Conservation (phyloP, 2,888 invertebrate species). For the Drepanosiphum platanoidis region DNA sequence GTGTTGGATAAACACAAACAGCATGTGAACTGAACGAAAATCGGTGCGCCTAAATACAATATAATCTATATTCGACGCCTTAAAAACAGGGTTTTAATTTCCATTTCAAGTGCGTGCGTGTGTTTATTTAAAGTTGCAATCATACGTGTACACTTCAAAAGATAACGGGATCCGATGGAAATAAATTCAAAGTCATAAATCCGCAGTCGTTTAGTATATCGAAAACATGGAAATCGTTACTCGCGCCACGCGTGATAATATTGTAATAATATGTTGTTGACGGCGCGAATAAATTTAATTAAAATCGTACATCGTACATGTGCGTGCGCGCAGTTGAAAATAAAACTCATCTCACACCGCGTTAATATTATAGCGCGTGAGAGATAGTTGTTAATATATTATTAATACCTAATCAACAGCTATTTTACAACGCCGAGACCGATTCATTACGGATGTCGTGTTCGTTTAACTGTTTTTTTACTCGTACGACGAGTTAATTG, state of each 20-base stretch:
- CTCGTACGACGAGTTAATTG: not conserved
- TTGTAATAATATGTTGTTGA: no score
- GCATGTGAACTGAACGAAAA: not conserved
- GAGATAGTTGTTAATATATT: not conserved
- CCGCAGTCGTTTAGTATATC: not conserved
- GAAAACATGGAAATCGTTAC: not conserved
- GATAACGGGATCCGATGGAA: not conserved
- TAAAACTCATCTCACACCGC: not conserved
- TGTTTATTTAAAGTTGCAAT: not conserved
- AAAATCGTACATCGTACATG: not conserved
- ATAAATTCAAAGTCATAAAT: conserved; percentile 20
- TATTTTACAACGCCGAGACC: not conserved
- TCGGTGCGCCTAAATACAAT: not conserved
- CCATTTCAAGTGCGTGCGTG: not conserved
- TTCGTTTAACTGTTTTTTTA: not conserved
- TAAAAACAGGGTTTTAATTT: not conserved
- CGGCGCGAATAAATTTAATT: not conserved
- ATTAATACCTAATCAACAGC: not conserved
- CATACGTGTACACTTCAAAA: not conserved
- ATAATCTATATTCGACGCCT: not conserved
- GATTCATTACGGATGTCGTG: not conserved
- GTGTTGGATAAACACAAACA: not conserved
- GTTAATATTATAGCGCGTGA: not conserved
- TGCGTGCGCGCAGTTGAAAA: not conserved
- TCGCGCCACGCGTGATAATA: not conserved